These are phyloP conservation scores for Sesia apiformis DNA, from an alignment of 2,888 invertebrate genomes.

Conservation along the genomic window DNA sequence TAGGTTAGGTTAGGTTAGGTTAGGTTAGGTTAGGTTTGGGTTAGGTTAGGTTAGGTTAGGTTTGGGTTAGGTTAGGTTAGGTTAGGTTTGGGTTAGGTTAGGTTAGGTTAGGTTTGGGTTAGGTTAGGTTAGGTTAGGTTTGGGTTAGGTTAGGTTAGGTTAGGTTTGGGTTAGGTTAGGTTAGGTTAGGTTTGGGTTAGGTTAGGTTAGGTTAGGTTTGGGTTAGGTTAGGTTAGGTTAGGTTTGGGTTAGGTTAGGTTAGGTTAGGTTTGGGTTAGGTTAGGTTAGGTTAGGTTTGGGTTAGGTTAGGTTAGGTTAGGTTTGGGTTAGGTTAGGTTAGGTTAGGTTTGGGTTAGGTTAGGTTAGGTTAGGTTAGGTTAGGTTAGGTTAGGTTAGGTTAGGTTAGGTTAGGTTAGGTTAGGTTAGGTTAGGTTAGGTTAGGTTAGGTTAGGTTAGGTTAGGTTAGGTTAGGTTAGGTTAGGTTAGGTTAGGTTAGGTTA, in stretches of 20 bases:
- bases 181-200: slow-evolving; percentile 8
- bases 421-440: slow-evolving; percentile 3
- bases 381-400: slow-evolving; percentile 11
- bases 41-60: slow-evolving; percentile 2
- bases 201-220: slow-evolving; percentile 12
- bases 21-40: slow-evolving; percentile 10
- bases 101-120: background rate
- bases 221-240: background rate
- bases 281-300: slow-evolving; percentile 10
- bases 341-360: slow-evolving; percentile 13
- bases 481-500: slow-evolving; percentile 3
- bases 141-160: slow-evolving; percentile 3
- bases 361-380: slow-evolving; percentile 12
- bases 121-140: background rate
- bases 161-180: slow-evolving; percentile 4
- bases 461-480: slow-evolving; percentile 2
- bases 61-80: slow-evolving; percentile 6
- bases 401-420: slow-evolving; percentile 2
- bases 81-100: slow-evolving; percentile 2
- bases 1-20: slow-evolving; percentile 5
- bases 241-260: slow-evolving; percentile 8
- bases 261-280: slow-evolving; percentile 4
- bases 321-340: slow-evolving; percentile 12
- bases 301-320: slow-evolving; percentile 7
- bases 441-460: slow-evolving; percentile 2